Evolutionary conservation across 2,797 vertebrate genomes (phyloP).

Genomic region (Urophycis tenuis): DNA sequence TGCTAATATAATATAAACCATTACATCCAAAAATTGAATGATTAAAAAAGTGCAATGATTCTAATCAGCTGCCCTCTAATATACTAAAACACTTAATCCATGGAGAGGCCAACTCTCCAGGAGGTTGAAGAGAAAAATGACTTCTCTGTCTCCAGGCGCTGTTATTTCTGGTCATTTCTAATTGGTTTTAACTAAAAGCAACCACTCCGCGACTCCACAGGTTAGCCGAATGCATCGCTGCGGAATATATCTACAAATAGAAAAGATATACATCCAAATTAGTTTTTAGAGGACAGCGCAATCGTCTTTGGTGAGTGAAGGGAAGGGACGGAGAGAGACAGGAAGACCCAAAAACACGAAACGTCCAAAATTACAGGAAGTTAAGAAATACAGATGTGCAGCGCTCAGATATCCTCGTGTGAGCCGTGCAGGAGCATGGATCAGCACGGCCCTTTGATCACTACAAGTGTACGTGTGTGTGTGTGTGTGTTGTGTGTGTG

Average conservation of each 20-base stretch:
- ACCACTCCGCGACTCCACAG: constrained; percentile 75
- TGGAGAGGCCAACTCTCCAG: constrained; percentile 75
- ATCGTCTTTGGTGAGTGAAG: constrained; percentile 65
- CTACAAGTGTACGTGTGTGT: not conserved
- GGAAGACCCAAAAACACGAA: not conserved
- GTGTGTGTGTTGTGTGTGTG: too few species aligned
- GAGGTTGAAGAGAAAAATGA: constrained; percentile 78
- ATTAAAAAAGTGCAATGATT: constrained; percentile 78
- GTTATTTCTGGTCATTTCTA: constrained; percentile 87
- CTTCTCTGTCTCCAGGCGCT: constrained; percentile 80
- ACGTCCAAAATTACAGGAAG: constrained; percentile 30
- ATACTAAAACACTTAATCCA: constrained; percentile 81
- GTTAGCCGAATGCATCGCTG: constrained; percentile 71
- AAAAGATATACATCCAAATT: constrained; percentile 77
- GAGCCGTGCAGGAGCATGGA: constrained; percentile 33
- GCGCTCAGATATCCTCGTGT: constrained; percentile 35
- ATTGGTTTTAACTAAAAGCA: constrained; percentile 85
- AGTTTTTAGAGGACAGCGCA: constrained; percentile 77
- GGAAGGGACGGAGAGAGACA: constrained; percentile 20
- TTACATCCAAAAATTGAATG: constrained; percentile 72
- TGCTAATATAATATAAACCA: constrained; percentile 70
- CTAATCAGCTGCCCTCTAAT: constrained; percentile 81
- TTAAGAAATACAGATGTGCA: constrained; percentile 47
- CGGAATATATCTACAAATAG: constrained; percentile 75
- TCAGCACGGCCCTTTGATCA: constrained; percentile 58